These are phyloP conservation scores for Metopia argyrocephala DNA, from an alignment of 2,888 invertebrate species.

Conservation along the genomic window DNA sequence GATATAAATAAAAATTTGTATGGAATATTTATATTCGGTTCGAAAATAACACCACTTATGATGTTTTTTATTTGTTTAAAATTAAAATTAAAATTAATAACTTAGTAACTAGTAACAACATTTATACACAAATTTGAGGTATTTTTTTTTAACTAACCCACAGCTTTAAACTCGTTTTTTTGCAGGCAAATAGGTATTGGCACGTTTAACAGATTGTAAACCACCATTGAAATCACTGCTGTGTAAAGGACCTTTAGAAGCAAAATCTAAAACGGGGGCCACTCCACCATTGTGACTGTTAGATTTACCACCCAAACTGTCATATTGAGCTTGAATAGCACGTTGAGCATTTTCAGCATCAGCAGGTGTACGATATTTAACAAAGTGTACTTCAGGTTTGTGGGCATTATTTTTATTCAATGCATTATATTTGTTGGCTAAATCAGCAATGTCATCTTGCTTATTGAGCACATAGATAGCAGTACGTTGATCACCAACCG, in stretches of 20 bases:
- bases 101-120: background rate
- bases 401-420: constrained; percentile 67
- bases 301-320: constrained; percentile 70
- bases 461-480: constrained; percentile 74
- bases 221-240: background rate
- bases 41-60: too few relatives aligned
- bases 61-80: constrained; percentile 22
- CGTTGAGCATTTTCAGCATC: constrained; percentile 75
- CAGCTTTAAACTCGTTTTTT: constrained; percentile 33
- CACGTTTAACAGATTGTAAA: background rate
- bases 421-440: constrained; percentile 71
- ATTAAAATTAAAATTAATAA: constrained; percentile 18
- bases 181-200: constrained; percentile 51
- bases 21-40: too few relatives aligned
- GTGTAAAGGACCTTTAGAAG: constrained; percentile 60
- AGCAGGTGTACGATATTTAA: constrained; percentile 74
- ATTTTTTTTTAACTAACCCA: background rate
- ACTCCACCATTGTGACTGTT: constrained; percentile 70
- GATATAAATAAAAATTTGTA: too few relatives aligned
- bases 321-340: constrained; percentile 74
- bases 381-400: constrained; percentile 75
- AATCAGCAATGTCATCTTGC: constrained; percentile 71
- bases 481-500: constrained; percentile 73
- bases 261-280: constrained; percentile 72
- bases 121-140: background rate